A percentile compares a stretch with the other conserved stretches of the same genome.
Evolutionary conservation across 2,113 vertebrate genomes (phyloP).

Genomic region (Anas platyrhynchos): DNA sequence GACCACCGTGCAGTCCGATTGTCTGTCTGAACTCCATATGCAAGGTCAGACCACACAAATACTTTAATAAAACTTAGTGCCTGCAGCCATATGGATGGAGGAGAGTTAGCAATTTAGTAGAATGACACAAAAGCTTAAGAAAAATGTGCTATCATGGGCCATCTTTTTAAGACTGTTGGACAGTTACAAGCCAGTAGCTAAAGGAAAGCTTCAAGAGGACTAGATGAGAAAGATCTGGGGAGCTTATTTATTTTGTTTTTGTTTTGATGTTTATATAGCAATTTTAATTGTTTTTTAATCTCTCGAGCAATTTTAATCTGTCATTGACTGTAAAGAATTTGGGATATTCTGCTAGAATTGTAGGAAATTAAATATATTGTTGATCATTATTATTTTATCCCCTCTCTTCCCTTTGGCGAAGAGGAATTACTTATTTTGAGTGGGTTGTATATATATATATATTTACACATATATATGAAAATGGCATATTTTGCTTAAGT

Average conservation of each 20-base stretch:
- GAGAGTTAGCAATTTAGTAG: not conserved
- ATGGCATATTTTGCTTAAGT: not conserved
- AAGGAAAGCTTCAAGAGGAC: slow-evolving; percentile 58
- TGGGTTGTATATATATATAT: not conserved
- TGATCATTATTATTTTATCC: not conserved
- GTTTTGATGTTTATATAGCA: slow-evolving; percentile 42
- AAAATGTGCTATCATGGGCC: not conserved
- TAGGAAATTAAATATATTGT: slow-evolving; percentile 5
- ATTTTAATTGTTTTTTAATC: slow-evolving; percentile 57
- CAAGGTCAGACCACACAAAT: not conserved
- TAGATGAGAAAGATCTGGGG: slow-evolving; percentile 48
- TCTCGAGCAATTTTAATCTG: slow-evolving; percentile 42
- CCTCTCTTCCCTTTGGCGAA: not conserved
- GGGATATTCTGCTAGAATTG: not conserved
- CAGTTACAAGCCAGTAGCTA: slow-evolving; percentile 23
- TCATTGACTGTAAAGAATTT: slow-evolving; percentile 16
- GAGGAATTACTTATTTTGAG: not conserved
- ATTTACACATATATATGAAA: not conserved
- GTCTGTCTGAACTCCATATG: not conserved
- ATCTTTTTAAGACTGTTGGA: slow-evolving; percentile 38
- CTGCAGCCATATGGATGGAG: accelerated
- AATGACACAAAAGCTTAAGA: slow-evolving; percentile 10
- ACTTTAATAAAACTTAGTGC: not conserved
- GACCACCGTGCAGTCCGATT: not conserved
- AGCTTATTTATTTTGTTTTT: slow-evolving; percentile 56